These are phyloP conservation scores for Tupaia tana DNA, from an alignment of 2,113 vertebrate genomes.

Conservation along the genomic window DNA sequence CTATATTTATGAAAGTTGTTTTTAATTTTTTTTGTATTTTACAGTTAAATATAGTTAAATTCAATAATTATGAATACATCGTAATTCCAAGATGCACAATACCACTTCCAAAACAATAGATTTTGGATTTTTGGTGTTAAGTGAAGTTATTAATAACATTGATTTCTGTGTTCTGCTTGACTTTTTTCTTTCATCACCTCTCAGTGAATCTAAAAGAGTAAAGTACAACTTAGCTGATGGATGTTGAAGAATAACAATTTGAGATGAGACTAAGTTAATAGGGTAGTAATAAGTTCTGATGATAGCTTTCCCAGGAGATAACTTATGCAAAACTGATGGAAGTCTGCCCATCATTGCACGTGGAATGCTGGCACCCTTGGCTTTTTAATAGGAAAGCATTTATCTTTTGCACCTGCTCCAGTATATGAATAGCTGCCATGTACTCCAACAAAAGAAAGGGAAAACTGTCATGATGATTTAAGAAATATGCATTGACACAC, in stretches of 20 bases:
- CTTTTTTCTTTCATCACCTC: conserved; percentile 43
- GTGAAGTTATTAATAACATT: conserved; percentile 40
- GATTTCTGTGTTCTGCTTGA: conserved; percentile 27
- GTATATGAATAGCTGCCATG: conserved; percentile 73
- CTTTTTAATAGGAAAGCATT: conserved; percentile 82
- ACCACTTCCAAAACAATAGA: not conserved
- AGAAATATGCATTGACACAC: conserved; percentile 46
- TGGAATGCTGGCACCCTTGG: conserved; percentile 73
- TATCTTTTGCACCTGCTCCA: conserved; percentile 80
- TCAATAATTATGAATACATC: not conserved
- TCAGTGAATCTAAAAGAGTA: conserved; percentile 62
- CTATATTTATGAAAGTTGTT: not conserved
- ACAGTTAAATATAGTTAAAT: not conserved
- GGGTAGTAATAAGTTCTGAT: conserved; percentile 76
- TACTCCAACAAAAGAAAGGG: conserved; percentile 62
- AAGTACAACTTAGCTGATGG: conserved; percentile 69
- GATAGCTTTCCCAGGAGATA: conserved; percentile 78
- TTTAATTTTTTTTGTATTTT: conserved; percentile 9
- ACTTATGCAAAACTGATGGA: conserved; percentile 82
- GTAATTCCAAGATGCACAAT: conserved; percentile 35
- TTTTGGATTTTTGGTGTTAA: conserved; percentile 41
- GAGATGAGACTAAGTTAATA: conserved; percentile 77
- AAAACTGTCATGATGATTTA: conserved; percentile 69
- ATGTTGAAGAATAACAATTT: conserved; percentile 75
- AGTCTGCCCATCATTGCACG: conserved; percentile 72